Percentiles rank a stretch among this genome's conserved stretches.
Evolutionary conservation across 2,797 vertebrate species (phyloP).

Genomic region (Sebastes elongatus): DNA sequence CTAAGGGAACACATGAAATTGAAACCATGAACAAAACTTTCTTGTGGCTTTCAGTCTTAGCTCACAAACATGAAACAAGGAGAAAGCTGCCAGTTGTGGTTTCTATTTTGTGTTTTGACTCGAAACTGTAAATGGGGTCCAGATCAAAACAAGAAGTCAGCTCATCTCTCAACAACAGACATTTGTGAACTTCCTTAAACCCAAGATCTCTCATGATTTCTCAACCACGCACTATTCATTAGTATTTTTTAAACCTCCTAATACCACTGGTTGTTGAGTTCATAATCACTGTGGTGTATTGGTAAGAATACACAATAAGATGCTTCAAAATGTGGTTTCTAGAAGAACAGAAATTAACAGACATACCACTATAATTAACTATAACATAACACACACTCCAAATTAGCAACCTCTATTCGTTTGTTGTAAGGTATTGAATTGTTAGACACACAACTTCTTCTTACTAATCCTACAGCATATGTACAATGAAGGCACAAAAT

Average conservation of each 20-base stretch:
- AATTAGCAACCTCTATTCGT: too few species aligned
- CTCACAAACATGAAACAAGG: slow-evolving; percentile 19
- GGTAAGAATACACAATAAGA: too few species aligned
- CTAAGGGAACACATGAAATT: background rate
- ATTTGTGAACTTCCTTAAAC: background rate
- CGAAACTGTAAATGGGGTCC: background rate
- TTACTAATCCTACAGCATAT: too few species aligned
- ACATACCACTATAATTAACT: too few species aligned
- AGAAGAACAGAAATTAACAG: too few species aligned
- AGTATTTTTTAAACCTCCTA: too few species aligned
- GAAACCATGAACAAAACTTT: background rate
- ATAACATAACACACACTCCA: background rate
- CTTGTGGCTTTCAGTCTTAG: slow-evolving; percentile 28
- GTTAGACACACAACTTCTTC: too few species aligned
- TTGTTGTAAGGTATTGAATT: too few species aligned
- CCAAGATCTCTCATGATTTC: background rate
- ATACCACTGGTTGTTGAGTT: too few species aligned
- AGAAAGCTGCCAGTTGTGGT: slow-evolving; percentile 19
- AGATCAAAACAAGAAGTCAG: background rate
- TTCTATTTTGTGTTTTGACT: background rate
- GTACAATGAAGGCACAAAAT: too few species aligned
- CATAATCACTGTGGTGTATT: too few species aligned
- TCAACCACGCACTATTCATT: background rate
- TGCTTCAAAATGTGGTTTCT: too few species aligned
- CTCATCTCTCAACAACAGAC: background rate